phyloP scores from a whole-genome alignment of 2,113 vertebrate species.

The Castor canadensis region DNA sequence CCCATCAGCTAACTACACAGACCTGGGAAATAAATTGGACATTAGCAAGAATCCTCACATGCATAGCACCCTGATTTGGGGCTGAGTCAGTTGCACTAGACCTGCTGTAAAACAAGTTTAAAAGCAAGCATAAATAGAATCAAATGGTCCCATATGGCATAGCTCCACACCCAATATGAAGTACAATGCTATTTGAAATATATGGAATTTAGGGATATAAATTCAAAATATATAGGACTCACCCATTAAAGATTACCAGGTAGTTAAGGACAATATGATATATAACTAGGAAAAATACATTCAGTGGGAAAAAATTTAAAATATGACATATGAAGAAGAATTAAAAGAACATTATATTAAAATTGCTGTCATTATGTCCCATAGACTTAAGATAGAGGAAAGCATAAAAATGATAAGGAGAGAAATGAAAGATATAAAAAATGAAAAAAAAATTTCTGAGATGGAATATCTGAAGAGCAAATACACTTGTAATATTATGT shows the following conservation, averaged over 20 bases:
- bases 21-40: neutral
- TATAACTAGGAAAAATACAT: neutral
- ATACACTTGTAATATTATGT: neutral
- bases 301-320: neutral
- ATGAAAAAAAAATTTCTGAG: neutral
- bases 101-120: neutral
- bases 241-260: neutral
- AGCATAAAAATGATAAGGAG: neutral
- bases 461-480: neutral
- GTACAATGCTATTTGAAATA: neutral
- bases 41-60: neutral
- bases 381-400: neutral
- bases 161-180: neutral
- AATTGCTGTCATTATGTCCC: neutral
- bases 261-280: neutral
- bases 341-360: neutral
- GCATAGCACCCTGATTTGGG: neutral
- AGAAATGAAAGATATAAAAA: neutral
- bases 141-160: neutral
- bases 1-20: neutral
- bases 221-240: neutral
- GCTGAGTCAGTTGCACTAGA: neutral
- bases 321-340: neutral
- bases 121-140: neutral
- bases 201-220: neutral